Evolutionary conservation across 2,888 invertebrate species (phyloP).

Genomic region (Cantharis rufa): DNA sequence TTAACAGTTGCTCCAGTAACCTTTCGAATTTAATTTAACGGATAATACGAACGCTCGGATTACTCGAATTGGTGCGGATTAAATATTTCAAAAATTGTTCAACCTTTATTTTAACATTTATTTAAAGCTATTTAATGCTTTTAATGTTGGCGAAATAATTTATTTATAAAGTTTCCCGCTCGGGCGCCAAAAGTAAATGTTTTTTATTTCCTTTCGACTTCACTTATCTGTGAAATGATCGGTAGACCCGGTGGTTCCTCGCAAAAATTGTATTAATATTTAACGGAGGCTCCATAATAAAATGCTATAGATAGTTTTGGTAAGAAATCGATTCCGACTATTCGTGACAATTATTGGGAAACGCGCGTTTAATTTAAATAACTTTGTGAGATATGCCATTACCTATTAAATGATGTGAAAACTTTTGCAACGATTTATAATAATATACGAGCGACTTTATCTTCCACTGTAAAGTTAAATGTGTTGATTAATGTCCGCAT

Average conservation of each 20-base stretch:
- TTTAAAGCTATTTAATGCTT: not conserved
- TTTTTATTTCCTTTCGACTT: not conserved
- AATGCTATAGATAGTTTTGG: not conserved
- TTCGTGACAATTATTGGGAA: slow-evolving; percentile 6
- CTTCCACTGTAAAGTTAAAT: slow-evolving; percentile 21
- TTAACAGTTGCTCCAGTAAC: not conserved
- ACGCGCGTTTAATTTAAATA: slow-evolving; percentile 23
- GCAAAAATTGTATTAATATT: not conserved
- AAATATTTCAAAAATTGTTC: not conserved
- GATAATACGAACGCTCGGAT: not conserved
- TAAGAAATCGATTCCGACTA: not conserved
- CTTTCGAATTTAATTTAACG: not conserved
- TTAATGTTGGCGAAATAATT: not conserved
- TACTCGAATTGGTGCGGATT: not conserved
- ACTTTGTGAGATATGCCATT: slow-evolving; percentile 20
- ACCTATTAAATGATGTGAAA: slow-evolving; percentile 27
- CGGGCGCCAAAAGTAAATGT: not conserved
- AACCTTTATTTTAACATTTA: not conserved
- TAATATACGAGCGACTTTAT: slow-evolving; percentile 26
- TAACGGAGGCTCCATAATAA: not conserved
- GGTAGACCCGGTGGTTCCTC: not conserved
- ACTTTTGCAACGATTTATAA: slow-evolving; percentile 23
- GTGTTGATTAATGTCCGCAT: slow-evolving; percentile 25
- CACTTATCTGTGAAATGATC: not conserved
- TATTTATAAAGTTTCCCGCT: not conserved